Evolutionary conservation across 2,113 vertebrate genomes (phyloP).

Genomic region (Forbesichthys papilliferus): DNA sequence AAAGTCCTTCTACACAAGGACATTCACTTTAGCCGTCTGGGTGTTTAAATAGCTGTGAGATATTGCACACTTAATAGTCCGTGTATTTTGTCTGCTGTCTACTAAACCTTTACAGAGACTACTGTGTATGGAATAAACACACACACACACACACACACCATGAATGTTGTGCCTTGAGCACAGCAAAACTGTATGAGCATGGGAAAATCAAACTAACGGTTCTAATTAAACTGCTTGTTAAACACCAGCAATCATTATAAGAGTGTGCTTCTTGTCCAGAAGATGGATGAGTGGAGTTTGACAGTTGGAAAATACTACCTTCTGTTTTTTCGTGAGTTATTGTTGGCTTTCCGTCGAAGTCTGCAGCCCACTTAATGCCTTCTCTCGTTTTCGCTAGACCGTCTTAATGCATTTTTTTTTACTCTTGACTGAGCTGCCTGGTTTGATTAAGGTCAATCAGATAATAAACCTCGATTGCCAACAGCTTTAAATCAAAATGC

Average conservation of each 20-base stretch:
- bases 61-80: not conserved
- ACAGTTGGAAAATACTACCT: not conserved
- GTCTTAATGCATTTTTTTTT: not conserved
- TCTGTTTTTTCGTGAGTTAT: not conserved
- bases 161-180: conserved; percentile 11
- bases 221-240: conserved; percentile 43
- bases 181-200: conserved; percentile 21
- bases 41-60: not conserved
- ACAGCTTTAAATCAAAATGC: not conserved
- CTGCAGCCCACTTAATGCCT: not conserved
- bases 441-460: not conserved
- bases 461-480: not conserved
- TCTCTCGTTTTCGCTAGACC: not conserved
- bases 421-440: not conserved
- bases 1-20: conserved; percentile 1
- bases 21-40: not conserved
- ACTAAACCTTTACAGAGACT: conserved; percentile 33
- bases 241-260: conserved; percentile 24
- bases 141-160: conserved; percentile 9
- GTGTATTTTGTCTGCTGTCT: conserved; percentile 51
- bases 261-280: conserved; percentile 7
- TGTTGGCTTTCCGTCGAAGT: not conserved
- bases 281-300: not conserved
- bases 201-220: conserved; percentile 40
- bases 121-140: conserved; percentile 31